Base-by-base conservation (phyloP, 2,113 vertebrate species). In the Heterotilapia buettikoferi region DNA sequence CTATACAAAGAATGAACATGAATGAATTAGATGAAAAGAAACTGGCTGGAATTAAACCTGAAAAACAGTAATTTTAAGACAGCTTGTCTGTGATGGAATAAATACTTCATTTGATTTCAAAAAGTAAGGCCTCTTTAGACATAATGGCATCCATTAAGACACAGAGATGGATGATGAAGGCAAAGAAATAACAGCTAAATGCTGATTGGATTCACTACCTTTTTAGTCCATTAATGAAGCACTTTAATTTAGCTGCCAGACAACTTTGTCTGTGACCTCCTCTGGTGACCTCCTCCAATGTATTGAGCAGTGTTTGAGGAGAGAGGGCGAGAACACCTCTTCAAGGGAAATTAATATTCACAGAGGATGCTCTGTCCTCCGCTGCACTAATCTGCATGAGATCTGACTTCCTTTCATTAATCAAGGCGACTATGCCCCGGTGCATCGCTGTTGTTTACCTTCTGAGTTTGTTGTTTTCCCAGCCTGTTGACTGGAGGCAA, bases 371-470 rank as follows among this genome's bases (percentile, higher is more conserved):
- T 87, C 84, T 87, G 90, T 93, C 92, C 94, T 93, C 89, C 84
- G 50, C 90, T 88, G 89, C 89, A 88, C 92, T 94, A 94, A 95
- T 96, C 95, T 95, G 94, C 92, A 94, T 93, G 93, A 93, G 92
- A 95, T 95, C 94, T 96, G 92, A 94, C 94, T 94, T 95, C 92
- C 94, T 95, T 93, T 94, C 95, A 95, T 95, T 95, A 95, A 95
- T 95, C 94, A 95, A 94, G 94, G 94, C 86, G 84, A 93, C 88
- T 86, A 91, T 94, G 92, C 93, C 90, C 94, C 59, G 54, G 89
- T 94, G 94, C 91, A 92, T 92, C 91, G 24, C 7, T 73, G 19
- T 36, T 95, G 94, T 96, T 94, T 95, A 94, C 94, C 90, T 92
- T 92, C 87, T 12, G 56, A 93, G 89, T 94, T 92, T 95, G 92